A percentile compares a stretch with the other conserved stretches of the same genome.
Conservation (phyloP, 2,113 vertebrate genomes). For the Hymenochirus boettgeri region DNA sequence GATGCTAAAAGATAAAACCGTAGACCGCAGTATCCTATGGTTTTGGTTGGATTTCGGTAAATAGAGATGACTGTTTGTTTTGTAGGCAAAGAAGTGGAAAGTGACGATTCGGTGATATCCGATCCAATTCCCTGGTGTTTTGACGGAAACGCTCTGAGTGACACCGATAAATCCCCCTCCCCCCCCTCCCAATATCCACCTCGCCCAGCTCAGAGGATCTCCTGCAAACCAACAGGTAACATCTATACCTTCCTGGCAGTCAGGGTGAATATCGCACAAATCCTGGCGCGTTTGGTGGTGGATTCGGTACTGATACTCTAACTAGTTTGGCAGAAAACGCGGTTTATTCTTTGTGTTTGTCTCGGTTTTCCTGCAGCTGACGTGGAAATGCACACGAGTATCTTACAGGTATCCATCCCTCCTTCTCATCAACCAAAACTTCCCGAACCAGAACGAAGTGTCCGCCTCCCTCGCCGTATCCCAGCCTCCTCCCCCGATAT, state of each 20-base stretch:
- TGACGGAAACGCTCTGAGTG: conserved; percentile 46
- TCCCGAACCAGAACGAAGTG: conserved; percentile 53
- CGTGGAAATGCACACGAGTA: conserved; percentile 58
- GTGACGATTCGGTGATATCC: conserved; percentile 65
- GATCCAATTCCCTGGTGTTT: conserved; percentile 51
- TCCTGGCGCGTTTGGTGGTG: background rate
- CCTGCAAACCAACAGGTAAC: conserved; percentile 11
- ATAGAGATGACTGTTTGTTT: no score
- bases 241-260: background rate
- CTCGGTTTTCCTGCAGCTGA: background rate
- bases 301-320: background rate
- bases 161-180: conserved; percentile 64
- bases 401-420: conserved; percentile 65
- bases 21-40: no score
- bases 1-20: background rate
- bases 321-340: no score
- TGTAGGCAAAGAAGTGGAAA: conserved; percentile 71
- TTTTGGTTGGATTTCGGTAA: no score
- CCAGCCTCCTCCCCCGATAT: conserved; percentile 24
- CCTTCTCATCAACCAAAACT: conserved; percentile 48
- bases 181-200: conserved; percentile 45
- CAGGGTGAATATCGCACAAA: background rate
- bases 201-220: conserved; percentile 56
- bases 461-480: conserved; percentile 44
- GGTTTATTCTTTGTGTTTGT: no score